phyloP scores from a whole-genome alignment of 2,888 invertebrate genomes.

The Rotaria magnacalcarata region DNA sequence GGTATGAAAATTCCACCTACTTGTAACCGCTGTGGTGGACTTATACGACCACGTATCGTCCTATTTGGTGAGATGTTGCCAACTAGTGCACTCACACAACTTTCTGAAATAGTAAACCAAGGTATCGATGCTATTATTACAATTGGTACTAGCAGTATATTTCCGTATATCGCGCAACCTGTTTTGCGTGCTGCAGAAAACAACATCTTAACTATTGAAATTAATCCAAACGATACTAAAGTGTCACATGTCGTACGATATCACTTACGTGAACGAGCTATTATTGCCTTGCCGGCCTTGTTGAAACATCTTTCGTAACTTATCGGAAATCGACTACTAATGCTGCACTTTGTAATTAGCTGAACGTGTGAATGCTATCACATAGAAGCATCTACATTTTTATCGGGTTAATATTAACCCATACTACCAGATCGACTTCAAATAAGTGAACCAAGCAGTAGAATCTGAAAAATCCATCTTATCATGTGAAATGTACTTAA shows the following conservation, averaged over 20 bases:
- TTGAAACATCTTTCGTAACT: constrained; percentile 4
- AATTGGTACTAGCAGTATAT: background rate
- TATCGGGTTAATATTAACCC: too few relatives aligned
- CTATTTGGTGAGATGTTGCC: constrained; percentile 17
- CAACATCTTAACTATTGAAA: background rate
- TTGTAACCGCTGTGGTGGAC: background rate
- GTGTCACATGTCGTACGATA: background rate
- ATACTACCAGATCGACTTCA: too few relatives aligned
- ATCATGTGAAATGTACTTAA: too few relatives aligned
- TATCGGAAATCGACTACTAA: background rate
- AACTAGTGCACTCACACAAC: background rate
- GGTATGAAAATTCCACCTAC: constrained; percentile 5
- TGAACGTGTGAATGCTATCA: too few relatives aligned
- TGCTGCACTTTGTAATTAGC: too few relatives aligned
- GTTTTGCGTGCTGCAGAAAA: background rate
- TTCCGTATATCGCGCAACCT: background rate
- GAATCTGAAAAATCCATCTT: too few relatives aligned
- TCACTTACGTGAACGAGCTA: background rate
- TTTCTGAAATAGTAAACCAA: background rate
- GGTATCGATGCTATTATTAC: constrained; percentile 4
- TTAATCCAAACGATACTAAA: background rate
- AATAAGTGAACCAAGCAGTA: too few relatives aligned
- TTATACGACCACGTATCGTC: background rate
- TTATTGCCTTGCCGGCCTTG: background rate
- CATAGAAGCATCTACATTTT: too few relatives aligned